phyloP scores from a whole-genome alignment of 2,797 vertebrate genomes.

The Coilia nasus region DNA sequence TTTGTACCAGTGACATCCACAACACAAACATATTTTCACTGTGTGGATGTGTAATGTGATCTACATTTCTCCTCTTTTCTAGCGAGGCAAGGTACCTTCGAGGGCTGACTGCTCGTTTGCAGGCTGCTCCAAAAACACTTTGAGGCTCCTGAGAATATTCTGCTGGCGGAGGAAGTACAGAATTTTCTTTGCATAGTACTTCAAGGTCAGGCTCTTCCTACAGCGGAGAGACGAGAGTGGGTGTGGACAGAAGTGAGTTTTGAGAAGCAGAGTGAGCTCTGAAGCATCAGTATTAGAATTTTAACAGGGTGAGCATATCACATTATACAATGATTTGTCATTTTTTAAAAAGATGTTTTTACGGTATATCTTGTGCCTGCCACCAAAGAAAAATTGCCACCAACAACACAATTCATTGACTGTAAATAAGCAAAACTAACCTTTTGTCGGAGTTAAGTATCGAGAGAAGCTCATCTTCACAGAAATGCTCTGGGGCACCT shows the following conservation, averaged over 20 bases:
- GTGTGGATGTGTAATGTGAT: background rate
- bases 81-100: constrained; percentile 72
- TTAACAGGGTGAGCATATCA: background rate
- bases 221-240: constrained; percentile 18
- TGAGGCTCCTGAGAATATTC: constrained; percentile 90
- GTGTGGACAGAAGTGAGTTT: background rate
- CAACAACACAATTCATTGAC: background rate
- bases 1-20: background rate
- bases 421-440: constrained; percentile 66
- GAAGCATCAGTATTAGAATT: background rate
- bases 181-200: constrained; percentile 99
- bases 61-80: background rate
- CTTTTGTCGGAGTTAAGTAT: constrained; percentile 92
- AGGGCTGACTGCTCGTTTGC: constrained; percentile 84
- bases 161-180: constrained; percentile 96
- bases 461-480: constrained; percentile 95
- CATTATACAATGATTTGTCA: background rate
- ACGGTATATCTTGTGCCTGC: background rate
- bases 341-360: background rate
- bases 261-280: background rate
- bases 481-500: constrained; percentile 92
- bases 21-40: background rate
- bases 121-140: constrained; percentile 86
- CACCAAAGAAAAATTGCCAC: background rate
- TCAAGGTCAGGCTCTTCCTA: constrained; percentile 94